These are phyloP conservation scores for Lochmaea crataegi DNA, from an alignment of 2,888 invertebrate species.

Conservation along the genomic window DNA sequence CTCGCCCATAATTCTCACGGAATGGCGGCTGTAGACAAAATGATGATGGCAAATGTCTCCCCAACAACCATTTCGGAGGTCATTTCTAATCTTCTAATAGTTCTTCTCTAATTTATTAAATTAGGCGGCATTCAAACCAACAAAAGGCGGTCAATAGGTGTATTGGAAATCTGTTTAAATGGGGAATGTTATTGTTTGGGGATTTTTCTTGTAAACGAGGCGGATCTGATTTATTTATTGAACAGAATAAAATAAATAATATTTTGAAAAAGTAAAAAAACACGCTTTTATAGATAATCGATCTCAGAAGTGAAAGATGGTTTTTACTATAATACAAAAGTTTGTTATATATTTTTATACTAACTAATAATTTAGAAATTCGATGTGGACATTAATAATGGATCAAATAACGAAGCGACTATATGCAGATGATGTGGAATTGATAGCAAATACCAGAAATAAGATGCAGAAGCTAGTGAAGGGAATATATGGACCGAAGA, in stretches of 20 bases:
- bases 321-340: too few relatives aligned
- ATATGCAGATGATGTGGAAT: too few relatives aligned
- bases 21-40: slow-evolving; percentile 59
- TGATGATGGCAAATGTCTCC: slow-evolving; percentile 61
- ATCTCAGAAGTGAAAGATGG: too few relatives aligned
- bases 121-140: slow-evolving; percentile 23
- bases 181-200: slow-evolving; percentile 3
- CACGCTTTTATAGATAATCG: too few relatives aligned
- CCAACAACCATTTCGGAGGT: slow-evolving; percentile 61
- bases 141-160: slow-evolving; percentile 11
- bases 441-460: too few relatives aligned
- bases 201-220: not conserved
- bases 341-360: too few relatives aligned
- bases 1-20: slow-evolving; percentile 60
- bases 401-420: too few relatives aligned
- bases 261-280: too few relatives aligned
- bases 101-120: slow-evolving; percentile 59
- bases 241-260: not conserved
- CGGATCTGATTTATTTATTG: not conserved
- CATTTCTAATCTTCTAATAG: slow-evolving; percentile 62
- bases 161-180: slow-evolving; percentile 1
- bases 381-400: too few relatives aligned
- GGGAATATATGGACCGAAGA: too few relatives aligned
- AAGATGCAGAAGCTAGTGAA: too few relatives aligned
- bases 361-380: too few relatives aligned